Conservation (phyloP, 2,888 invertebrate species). For the Synanthedon formicaeformis region DNA sequence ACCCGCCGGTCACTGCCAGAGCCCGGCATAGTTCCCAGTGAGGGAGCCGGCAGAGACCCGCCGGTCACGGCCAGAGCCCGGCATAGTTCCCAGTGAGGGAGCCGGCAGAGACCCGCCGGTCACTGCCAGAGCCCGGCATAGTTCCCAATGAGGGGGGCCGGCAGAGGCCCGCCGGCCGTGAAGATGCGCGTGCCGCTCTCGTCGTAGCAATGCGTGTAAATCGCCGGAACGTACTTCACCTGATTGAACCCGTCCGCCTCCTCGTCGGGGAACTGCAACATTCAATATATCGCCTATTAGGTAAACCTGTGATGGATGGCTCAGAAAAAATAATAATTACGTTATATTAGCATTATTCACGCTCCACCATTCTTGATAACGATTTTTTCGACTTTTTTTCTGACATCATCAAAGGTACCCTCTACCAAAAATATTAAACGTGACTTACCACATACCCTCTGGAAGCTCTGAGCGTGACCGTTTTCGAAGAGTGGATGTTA, state of each 20-base stretch:
- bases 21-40: slow-evolving; percentile 93
- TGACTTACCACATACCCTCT: slow-evolving; percentile 88
- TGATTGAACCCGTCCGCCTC: slow-evolving; percentile 86
- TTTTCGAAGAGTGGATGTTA: slow-evolving; percentile 88
- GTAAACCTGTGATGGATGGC: too few relatives aligned
- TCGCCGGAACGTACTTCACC: slow-evolving; percentile 90
- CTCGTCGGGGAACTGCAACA: slow-evolving; percentile 83
- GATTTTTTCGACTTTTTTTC: too few relatives aligned
- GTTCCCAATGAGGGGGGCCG: slow-evolving; percentile 91
- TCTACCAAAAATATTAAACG: background rate
- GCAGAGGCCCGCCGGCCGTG: slow-evolving; percentile 94
- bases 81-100: slow-evolving; percentile 94
- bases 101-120: slow-evolving; percentile 89
- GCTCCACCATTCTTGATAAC: too few relatives aligned
- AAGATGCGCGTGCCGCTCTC: slow-evolving; percentile 91
- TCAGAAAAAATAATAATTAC: too few relatives aligned
- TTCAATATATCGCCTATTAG: too few relatives aligned
- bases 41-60: slow-evolving; percentile 91
- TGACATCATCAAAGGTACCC: too few relatives aligned
- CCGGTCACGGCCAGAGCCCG: slow-evolving; percentile 89
- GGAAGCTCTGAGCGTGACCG: slow-evolving; percentile 88
- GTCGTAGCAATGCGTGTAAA: slow-evolving; percentile 97
- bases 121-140: slow-evolving; percentile 96
- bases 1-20: slow-evolving; percentile 96
- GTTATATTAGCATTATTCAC: too few relatives aligned